Percentiles rank a stretch among this genome's conserved stretches.
Evolutionary conservation across 2,888 invertebrate species (phyloP).

Genomic region (Drosophila anceps): DNA sequence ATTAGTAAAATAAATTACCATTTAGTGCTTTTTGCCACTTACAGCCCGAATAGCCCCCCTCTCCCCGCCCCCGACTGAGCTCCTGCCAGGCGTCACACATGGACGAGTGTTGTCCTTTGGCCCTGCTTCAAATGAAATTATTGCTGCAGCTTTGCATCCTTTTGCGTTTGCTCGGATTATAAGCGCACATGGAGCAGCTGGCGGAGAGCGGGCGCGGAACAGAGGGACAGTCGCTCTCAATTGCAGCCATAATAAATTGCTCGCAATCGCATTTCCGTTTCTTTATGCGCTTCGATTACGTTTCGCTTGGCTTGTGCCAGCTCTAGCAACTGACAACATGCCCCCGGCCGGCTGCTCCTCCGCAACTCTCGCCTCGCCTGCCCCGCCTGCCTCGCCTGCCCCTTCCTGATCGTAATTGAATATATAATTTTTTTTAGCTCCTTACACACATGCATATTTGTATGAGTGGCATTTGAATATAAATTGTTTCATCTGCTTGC

Average conservation of each 20-base stretch:
- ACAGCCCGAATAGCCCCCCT: background rate
- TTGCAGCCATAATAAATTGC: constrained; percentile 81
- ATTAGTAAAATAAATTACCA: constrained; percentile 81
- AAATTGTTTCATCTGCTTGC: constrained; percentile 76
- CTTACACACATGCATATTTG: constrained; percentile 29
- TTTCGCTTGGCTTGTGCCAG: constrained; percentile 70
- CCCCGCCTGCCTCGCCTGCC: background rate
- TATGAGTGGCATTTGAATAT: constrained; percentile 75
- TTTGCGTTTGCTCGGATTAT: constrained; percentile 65
- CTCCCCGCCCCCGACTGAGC: background rate
- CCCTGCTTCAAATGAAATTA: constrained; percentile 75
- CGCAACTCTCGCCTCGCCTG: background rate
- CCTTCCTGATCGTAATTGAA: constrained; percentile 65
- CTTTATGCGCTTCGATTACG: constrained; percentile 77
- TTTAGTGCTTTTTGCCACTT: constrained; percentile 79
- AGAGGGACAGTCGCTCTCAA: constrained; percentile 51
- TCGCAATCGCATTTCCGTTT: constrained; percentile 80
- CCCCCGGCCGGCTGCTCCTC: background rate
- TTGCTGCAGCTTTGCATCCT: constrained; percentile 74
- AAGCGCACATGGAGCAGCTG: constrained; percentile 46
- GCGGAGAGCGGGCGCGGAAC: constrained; percentile 6
- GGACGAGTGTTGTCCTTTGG: constrained; percentile 75
- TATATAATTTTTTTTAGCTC: constrained; percentile 73
- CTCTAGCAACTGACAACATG: constrained; percentile 31
- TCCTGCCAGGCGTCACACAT: constrained; percentile 67